Evolutionary conservation across 2,888 invertebrate species (phyloP).

Genomic region (Myathropa florea): DNA sequence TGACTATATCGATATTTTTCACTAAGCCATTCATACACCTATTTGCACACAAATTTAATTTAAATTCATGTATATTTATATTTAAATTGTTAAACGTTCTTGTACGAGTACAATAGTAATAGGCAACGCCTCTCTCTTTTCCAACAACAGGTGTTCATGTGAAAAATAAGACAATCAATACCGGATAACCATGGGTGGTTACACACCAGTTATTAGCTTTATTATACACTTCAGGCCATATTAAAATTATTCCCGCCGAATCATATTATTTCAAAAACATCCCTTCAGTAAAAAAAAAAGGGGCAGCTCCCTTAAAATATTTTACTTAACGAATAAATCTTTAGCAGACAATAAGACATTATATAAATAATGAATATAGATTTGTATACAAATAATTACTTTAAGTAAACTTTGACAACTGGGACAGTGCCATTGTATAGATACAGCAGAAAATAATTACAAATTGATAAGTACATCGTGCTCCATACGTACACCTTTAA

Average conservation of each 20-base stretch:
- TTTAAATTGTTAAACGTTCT: not conserved
- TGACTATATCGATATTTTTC: too few species aligned
- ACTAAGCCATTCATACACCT: not conserved
- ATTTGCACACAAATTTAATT: not conserved
- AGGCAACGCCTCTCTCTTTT: not conserved
- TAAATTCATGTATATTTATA: not conserved
- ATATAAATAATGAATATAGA: not conserved
- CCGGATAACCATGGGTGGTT: not conserved
- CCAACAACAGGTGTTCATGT: not conserved
- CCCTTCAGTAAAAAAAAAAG: not conserved
- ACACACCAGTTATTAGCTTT: slow-evolving; percentile 10
- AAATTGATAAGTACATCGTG: not conserved
- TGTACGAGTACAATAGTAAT: not conserved
- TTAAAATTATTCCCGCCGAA: not conserved
- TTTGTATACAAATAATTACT: not conserved
- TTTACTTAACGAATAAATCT: too few species aligned
- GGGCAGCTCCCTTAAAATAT: not conserved
- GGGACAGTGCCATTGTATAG: too few species aligned
- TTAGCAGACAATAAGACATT: not conserved
- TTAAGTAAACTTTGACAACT: not conserved
- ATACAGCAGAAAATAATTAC: too few species aligned
- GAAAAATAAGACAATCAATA: not conserved
- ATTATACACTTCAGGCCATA: not conserved
- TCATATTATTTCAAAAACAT: not conserved
- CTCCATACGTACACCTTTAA: not conserved